Evolutionary conservation across 2,888 invertebrate species (phyloP), one percentile per base, ranked within the genome.

Genomic region (Drosophila leonis): DNA sequence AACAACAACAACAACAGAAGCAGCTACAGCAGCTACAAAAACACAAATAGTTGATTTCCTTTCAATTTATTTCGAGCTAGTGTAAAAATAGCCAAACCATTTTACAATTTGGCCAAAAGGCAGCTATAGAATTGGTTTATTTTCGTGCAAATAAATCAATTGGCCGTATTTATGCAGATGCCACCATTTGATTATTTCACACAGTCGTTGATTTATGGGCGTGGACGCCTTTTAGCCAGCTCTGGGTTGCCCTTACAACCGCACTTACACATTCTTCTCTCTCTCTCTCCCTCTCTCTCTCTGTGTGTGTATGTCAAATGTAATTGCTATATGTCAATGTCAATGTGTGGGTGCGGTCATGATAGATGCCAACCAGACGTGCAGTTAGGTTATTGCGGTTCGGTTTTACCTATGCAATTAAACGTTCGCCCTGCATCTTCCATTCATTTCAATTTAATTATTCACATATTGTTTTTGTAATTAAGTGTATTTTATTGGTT

Each of bases 261-360:
- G 65, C 54, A 48, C 64, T 64, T 48, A 35, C 33, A n/a, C 5
- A 24, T 13, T 9, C 10, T 15, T 6, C 7, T n/a, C 33, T 10
- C n/a, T n/a, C n/a, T n/a, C n/a, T n/a, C n/a, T n/a, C n/a, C n/a
- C n/a, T n/a, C n/a, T n/a, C n/a, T n/a, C n/a, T n/a, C n/a, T 42
- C n/a, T 18, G 46, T 37, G 12, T 27, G 35, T 39, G 6, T 35
- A 72, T 68, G 85, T 88, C 84, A 84, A 74, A 81, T 75, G 81
- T 88, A 88, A 85, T 84, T 84, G 88, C 88, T 65, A 84, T 88
- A 83, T 83, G 85, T 84, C 84, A 84, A 83, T 84, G 84, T 84
- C 88, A 84, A 51, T 65, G 65, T 74, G 71, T 66, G 59, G 69
- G 59, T 56, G 55, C 15, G 51, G 49, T 20, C 49, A 35, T 77